These are phyloP conservation scores for Leptoteleia sp. DNA, from an alignment of 1,140 invertebrate species.

Conservation along the genomic window DNA sequence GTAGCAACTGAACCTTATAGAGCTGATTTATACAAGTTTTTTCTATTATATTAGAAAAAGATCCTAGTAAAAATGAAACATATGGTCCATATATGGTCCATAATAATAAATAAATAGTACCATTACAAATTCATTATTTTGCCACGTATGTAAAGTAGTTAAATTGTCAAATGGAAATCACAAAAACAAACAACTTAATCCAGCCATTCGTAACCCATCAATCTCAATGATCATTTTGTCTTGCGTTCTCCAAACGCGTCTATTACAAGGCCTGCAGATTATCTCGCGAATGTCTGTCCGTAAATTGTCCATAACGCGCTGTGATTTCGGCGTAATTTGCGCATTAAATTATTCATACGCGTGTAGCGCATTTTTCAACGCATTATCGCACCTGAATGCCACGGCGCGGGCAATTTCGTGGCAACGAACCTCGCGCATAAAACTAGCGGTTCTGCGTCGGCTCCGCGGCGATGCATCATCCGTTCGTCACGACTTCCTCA, in stretches of 20 bases:
- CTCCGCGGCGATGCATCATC: neutral
- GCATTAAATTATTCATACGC: slow-evolving; percentile 10
- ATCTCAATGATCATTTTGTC: neutral
- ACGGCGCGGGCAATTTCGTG: slow-evolving; percentile 1
- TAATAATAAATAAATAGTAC: no score
- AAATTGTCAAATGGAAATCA: slow-evolving; percentile 1
- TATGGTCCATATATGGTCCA: no score
- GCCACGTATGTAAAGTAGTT: no score
- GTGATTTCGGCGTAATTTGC: slow-evolving; percentile 2
- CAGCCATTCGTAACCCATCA: neutral
- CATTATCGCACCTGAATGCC: neutral
- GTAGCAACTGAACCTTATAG: no score
- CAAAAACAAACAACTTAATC: slow-evolving; percentile 24
- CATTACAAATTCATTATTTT: no score
- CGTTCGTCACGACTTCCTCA: slow-evolving; percentile 18
- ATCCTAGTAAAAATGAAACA: no score
- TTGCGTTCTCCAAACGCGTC: neutral
- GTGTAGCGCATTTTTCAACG: slow-evolving; percentile 26
- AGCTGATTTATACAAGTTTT: no score
- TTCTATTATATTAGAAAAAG: no score
- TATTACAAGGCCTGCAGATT: slow-evolving; percentile 5
- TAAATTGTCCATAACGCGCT: no score
- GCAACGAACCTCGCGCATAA: neutral
- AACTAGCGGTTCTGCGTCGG: slow-evolving; percentile 4
- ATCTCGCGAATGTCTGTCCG: no score